phyloP scores from a whole-genome alignment of 1,140 invertebrate genomes.

The Aleiodes sp. region DNA sequence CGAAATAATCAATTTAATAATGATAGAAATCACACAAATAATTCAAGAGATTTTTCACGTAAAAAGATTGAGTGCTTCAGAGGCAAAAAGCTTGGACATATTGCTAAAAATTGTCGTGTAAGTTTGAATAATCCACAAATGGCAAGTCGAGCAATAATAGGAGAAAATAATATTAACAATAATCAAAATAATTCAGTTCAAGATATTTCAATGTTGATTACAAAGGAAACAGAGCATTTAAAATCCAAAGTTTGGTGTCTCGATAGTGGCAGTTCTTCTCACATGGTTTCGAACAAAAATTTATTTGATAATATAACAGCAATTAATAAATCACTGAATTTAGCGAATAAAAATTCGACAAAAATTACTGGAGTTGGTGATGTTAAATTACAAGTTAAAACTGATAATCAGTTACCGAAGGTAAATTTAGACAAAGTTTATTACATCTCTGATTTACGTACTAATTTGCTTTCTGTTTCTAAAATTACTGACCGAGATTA shows the following conservation, averaged over 20 bases:
- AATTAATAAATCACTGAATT: background rate
- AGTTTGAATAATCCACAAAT: too few species aligned
- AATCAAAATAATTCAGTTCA: too few species aligned
- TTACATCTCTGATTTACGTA: slow-evolving; percentile 23
- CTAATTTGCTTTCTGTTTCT: slow-evolving; percentile 20
- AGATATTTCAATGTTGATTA: too few species aligned
- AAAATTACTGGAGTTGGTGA: background rate
- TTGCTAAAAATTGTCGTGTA: too few species aligned
- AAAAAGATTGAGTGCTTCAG: too few species aligned
- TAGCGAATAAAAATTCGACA: background rate
- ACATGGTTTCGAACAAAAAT: background rate
- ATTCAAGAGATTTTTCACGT: too few species aligned
- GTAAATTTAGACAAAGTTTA: slow-evolving; percentile 1
- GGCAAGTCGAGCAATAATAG: too few species aligned
- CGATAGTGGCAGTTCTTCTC: background rate
- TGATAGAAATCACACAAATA: too few species aligned
- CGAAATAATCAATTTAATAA: too few species aligned
- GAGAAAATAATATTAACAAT: too few species aligned
- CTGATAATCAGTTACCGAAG: background rate
- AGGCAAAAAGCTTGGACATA: too few species aligned
- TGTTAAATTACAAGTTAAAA: background rate
- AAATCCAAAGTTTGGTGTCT: slow-evolving; percentile 18
- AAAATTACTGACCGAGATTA: slow-evolving; percentile 29
- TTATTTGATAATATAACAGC: background rate
- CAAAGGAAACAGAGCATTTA: too few species aligned